Evolutionary conservation across 2,888 invertebrate species (phyloP).

Genomic region (Amblyjoppa fuscipennis): DNA sequence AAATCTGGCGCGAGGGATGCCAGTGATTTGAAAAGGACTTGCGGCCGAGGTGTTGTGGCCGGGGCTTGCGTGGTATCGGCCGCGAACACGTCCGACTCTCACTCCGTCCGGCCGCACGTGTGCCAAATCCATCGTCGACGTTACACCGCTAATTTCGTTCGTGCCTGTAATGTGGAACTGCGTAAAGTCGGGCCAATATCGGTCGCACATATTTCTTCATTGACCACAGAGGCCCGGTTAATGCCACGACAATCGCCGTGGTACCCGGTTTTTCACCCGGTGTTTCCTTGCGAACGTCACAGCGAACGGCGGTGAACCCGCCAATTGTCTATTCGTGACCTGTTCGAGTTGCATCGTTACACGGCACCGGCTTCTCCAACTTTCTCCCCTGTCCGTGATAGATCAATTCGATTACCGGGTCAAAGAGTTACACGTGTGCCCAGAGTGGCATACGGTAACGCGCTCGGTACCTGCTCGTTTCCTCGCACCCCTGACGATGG

Average conservation of each 20-base stretch:
- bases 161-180: neutral
- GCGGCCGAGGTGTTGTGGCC: neutral
- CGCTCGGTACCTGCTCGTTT: neutral
- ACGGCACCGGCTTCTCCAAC: constrained; percentile 1
- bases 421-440: constrained; percentile 2
- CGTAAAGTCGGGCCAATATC: neutral
- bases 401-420: constrained; percentile 29
- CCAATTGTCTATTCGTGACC: constrained; percentile 30
- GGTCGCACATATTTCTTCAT: neutral
- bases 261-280: constrained; percentile 4
- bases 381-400: constrained; percentile 13
- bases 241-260: neutral
- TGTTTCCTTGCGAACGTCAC: neutral
- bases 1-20: neutral
- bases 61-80: neutral
- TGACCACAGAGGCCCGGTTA: neutral
- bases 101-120: neutral
- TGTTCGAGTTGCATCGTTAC: neutral
- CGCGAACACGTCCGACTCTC: constrained; percentile 4
- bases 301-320: neutral
- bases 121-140: neutral
- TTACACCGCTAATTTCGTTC: neutral
- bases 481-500: constrained; percentile 22
- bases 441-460: neutral
- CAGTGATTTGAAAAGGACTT: constrained; percentile 6